Base-by-base conservation (phyloP, 2,113 vertebrate genomes). In the Polyodon spathula region DNA sequence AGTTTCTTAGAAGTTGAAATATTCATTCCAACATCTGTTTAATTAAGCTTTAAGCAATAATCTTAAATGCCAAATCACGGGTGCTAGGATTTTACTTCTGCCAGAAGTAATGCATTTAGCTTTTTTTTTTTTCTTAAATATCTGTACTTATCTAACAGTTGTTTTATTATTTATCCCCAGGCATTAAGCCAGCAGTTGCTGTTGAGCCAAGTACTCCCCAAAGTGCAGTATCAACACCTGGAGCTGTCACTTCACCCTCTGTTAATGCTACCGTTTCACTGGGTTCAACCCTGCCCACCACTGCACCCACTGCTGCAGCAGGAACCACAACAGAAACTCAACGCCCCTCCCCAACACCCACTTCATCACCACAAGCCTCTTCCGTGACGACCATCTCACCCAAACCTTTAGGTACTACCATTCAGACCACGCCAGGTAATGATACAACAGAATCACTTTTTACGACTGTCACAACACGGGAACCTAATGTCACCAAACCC, bases 171-270 rank as follows among this genome's bases (percentile, higher is more conserved):
- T 75, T 75, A 6, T 72, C 16, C 78, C 78, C 76, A 96, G 95
- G 94, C 70, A 87, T 92, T 76, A 88, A 86, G 64, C 72, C 80
- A 42, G 66, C 80, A 58, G 72, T 75, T 44, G 65, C 59, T 42
- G 67, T 71, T 38, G 58, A 63, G 50, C 70, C 76, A 41, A 14
- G 63, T 8, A 67, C 72, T 69, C 74, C 64, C 67, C 68, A 9
- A 59, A 72, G 5, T 71, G 17, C 65, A 57, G 62, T 59, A 46
- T 53, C 60, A 12, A 64, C 68, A 68, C 53, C 69, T 54, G 59
- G 71, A 68, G 66, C 73, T 67, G 63, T 62, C 44, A 73, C 71
- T 64, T 63, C 71, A 60, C 12, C 58, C 50, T 52, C 63, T 52
- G 46, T 65, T 5, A n/a, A 63, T 43, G 50, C 60, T 27, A 64